phyloP scores from a whole-genome alignment of 2,113 vertebrate species.

The Colius striatus region DNA sequence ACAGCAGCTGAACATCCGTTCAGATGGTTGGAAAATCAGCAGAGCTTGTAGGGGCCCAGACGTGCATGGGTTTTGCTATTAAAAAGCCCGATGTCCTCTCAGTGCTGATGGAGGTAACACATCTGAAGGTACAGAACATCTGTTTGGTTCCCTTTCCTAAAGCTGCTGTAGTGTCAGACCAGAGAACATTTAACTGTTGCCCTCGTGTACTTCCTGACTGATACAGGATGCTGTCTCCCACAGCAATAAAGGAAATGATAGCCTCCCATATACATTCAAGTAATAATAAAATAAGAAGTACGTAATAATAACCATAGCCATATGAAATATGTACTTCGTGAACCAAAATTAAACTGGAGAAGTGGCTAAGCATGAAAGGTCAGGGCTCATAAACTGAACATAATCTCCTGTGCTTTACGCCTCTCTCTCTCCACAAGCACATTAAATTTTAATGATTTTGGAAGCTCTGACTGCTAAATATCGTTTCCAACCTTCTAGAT shows the following conservation, averaged over 20 bases:
- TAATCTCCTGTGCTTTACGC: constrained; percentile 74
- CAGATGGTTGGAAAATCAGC: constrained; percentile 16
- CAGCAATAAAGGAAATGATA: constrained; percentile 70
- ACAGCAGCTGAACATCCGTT: background rate
- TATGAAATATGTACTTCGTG: constrained; percentile 72
- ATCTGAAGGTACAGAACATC: constrained; percentile 3
- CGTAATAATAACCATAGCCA: constrained; percentile 69
- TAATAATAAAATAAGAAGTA: constrained; percentile 68
- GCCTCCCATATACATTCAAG: constrained; percentile 58
- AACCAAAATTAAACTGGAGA: constrained; percentile 74
- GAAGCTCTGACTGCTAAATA: constrained; percentile 62
- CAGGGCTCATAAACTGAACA: constrained; percentile 74
- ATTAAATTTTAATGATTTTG: constrained; percentile 79
- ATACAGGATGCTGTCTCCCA: constrained; percentile 57
- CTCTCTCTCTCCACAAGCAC: constrained; percentile 61
- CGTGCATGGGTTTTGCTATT: background rate
- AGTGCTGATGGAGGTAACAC: background rate
- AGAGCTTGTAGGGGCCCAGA: background rate
- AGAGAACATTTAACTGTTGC: background rate
- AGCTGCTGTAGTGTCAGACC: background rate
- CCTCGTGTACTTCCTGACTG: constrained; percentile 47
- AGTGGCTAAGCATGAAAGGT: constrained; percentile 74
- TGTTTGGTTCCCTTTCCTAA: background rate
- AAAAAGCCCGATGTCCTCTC: background rate
- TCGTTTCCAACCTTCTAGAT: constrained; percentile 46